Evolutionary conservation across 1,140 invertebrate genomes (phyloP).

Genomic region (Drosophila sulfurigaster): DNA sequence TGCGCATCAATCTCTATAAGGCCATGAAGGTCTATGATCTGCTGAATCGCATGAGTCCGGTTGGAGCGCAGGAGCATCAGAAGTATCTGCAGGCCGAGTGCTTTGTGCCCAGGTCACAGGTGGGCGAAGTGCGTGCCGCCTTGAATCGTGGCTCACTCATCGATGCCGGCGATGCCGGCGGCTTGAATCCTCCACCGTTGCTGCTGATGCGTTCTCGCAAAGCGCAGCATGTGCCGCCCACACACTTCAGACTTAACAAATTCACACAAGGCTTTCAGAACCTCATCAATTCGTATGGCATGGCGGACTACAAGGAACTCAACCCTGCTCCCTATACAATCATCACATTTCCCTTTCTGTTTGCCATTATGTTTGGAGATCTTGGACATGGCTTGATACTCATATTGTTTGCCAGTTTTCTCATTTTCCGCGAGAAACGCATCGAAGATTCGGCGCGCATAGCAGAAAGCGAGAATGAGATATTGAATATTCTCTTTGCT

Average conservation of each 20-base stretch:
- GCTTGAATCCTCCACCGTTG: conserved; percentile 22
- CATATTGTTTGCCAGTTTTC: conserved; percentile 86
- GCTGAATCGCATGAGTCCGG: conserved; percentile 94
- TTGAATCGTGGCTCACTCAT: conserved; percentile 94
- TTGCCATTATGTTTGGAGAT: conserved; percentile 92
- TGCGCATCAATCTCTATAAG: conserved; percentile 96
- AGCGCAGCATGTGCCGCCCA: conserved; percentile 90
- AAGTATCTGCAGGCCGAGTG: conserved; percentile 97
- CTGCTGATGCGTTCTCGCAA: conserved; percentile 88
- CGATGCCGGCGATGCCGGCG: neutral
- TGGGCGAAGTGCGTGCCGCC: conserved; percentile 93
- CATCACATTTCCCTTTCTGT: conserved; percentile 91
- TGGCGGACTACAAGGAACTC: conserved; percentile 90
- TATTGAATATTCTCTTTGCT: conserved; percentile 97
- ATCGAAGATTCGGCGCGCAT: conserved; percentile 88
- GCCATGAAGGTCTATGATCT: conserved; percentile 96
- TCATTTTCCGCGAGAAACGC: conserved; percentile 90
- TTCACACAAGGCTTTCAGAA: conserved; percentile 93
- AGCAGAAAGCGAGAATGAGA: conserved; percentile 93
- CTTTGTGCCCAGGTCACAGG: conserved; percentile 94
- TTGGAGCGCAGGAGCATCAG: conserved; percentile 94
- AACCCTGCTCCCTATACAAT: conserved; percentile 91
- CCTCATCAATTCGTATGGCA: conserved; percentile 94
- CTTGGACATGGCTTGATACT: conserved; percentile 90
- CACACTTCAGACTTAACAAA: conserved; percentile 92